Evolutionary conservation across 64 coral and sea anemone species (phyloP).

Genomic region (Pocillopora damicornis): DNA sequence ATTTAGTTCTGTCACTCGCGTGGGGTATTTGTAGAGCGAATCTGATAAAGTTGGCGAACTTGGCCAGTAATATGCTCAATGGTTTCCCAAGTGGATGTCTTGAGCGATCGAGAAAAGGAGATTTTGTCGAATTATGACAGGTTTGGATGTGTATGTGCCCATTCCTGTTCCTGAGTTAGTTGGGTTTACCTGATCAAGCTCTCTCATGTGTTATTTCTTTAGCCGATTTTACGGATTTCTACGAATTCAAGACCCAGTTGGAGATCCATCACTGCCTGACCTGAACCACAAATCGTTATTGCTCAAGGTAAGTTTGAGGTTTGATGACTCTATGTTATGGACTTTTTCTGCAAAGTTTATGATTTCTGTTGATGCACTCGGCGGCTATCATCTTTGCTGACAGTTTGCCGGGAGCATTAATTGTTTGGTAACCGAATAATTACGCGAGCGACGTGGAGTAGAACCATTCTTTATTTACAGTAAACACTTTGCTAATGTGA

Average conservation of each 20-base stretch:
- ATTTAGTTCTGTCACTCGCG: constrained; percentile 62
- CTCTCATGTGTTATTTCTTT: constrained; percentile 23
- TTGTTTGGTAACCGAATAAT: background rate
- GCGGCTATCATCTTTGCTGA: background rate
- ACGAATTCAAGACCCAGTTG: constrained; percentile 86
- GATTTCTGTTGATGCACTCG: constrained; percentile 20
- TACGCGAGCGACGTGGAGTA: background rate
- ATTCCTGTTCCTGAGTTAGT: background rate
- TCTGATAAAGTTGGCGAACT: constrained; percentile 69
- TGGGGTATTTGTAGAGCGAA: constrained; percentile 45
- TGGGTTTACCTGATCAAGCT: background rate
- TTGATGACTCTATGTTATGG: constrained; percentile 1
- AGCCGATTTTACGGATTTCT: constrained; percentile 97
- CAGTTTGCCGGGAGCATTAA: constrained; percentile 7
- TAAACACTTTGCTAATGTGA: background rate
- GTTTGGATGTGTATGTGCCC: constrained; percentile 31
- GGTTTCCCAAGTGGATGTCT: constrained; percentile 97
- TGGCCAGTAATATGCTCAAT: constrained; percentile 97
- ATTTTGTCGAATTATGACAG: constrained; percentile 95
- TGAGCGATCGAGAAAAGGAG: constrained; percentile 97
- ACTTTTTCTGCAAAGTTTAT: constrained; percentile 7
- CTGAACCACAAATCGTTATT: constrained; percentile 89
- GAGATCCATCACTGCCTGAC: constrained; percentile 85
- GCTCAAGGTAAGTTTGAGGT: constrained; percentile 67
- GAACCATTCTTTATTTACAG: background rate